A percentile compares a stretch with the other conserved stretches of the same genome.
Conservation (phyloP, 2,888 invertebrate species). For the Phrixothrix hirtus region DNA sequence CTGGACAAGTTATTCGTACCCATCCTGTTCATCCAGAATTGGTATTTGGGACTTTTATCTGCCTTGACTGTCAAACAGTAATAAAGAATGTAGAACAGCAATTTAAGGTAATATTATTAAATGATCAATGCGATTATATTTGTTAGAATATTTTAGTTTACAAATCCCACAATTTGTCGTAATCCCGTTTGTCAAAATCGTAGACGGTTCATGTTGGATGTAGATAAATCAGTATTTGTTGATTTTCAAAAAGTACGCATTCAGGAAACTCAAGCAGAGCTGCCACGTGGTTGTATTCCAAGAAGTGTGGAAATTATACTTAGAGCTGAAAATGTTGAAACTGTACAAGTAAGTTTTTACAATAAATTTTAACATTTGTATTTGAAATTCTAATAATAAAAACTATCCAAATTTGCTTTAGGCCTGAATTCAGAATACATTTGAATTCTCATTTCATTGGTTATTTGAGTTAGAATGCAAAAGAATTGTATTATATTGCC, state of each 20-base stretch:
- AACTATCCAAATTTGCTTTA: too few species aligned
- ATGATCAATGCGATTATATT: constrained; percentile 8
- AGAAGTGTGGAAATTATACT: constrained; percentile 93
- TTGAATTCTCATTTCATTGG: too few species aligned
- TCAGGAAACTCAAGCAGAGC: constrained; percentile 96
- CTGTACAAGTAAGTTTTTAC: constrained; percentile 69
- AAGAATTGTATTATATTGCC: too few species aligned
- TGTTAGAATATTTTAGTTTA: constrained; percentile 63
- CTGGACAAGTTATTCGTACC: constrained; percentile 94
- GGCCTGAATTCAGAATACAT: too few species aligned
- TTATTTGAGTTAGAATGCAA: too few species aligned
- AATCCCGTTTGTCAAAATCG: constrained; percentile 96
- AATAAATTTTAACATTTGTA: too few species aligned
- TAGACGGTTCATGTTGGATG: constrained; percentile 84
- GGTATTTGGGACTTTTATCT: constrained; percentile 86
- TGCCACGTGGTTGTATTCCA: constrained; percentile 96
- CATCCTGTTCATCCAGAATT: constrained; percentile 99
- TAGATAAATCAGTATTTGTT: constrained; percentile 92
- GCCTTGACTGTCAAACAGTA: constrained; percentile 93
- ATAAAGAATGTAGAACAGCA: constrained; percentile 96
- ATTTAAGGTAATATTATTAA: constrained; percentile 74
- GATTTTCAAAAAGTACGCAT: constrained; percentile 97
- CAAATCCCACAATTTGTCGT: constrained; percentile 92
- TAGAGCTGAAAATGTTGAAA: constrained; percentile 94
- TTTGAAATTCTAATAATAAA: too few species aligned